Evolutionary conservation across 2,888 invertebrate species (phyloP), one percentile per base, ranked within the genome.

Genomic region (Monopis laevigella): DNA sequence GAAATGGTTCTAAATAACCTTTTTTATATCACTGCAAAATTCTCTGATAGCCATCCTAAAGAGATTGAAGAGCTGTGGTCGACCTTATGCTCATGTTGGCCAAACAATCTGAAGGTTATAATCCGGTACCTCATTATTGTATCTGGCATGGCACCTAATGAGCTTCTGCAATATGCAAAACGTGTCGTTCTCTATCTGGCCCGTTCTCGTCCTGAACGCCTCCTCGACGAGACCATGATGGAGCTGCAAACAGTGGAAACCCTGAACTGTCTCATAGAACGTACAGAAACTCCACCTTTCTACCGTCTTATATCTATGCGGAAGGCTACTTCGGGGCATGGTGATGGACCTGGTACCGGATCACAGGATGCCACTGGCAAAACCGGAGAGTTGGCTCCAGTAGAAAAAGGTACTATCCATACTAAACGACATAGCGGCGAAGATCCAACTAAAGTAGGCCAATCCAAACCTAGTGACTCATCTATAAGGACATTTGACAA

Each of bases 1-100:
- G 98, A 99, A 80, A 97, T 99, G 96, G 96, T 99, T 38, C 85
- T 99, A 47, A 99, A 99, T 71, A 99, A 99, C 80, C 88, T 99
- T 13, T 95, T 99, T 74, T 98, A 98, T 73, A 92, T 98, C 55
- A 99, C 98, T 5, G 93, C 96, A 2, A 96, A 96, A 93, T 96
- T 96, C 77, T 95, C 96, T 5, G 96, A 97, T 70, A 91, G 93
- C 53, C 97, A 98, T 73, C 92, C 96, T 0, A 91, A 93, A 56
- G 98, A 98, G 69, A 90, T 97, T 39, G 98, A 98, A 67, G 92
- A 95, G 61, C 82, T 98, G 26, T 99, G 99, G 99, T 91, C 94
- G 26, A 96, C 95, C 1, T 78, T 99, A 45, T 97, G 97, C 57
- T 88, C 93, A 28, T 95, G 93, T 57, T 98, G 98, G 93, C 95